phyloP scores from a whole-genome alignment of 2,888 invertebrate species.

The Drosophila subsilvestris region DNA sequence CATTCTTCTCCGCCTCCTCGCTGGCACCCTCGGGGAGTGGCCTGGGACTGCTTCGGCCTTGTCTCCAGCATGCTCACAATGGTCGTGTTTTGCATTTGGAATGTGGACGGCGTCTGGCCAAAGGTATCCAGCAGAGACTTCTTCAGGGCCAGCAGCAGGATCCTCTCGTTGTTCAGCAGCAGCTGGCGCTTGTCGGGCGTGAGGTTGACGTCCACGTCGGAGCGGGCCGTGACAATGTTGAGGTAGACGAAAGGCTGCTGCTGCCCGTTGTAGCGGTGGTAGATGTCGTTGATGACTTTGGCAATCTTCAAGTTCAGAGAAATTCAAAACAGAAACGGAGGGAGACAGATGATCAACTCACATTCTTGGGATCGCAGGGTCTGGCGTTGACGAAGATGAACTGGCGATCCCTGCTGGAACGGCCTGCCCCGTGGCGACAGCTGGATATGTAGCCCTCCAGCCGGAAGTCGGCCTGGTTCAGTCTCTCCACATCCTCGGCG shows the following conservation, averaged over 20 bases:
- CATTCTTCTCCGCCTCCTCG: neutral
- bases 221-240: constrained; percentile 89
- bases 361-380: constrained; percentile 95
- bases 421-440: constrained; percentile 95
- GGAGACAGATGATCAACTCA: constrained; percentile 32
- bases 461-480: constrained; percentile 86
- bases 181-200: constrained; percentile 98
- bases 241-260: constrained; percentile 97
- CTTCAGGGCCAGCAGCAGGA: constrained; percentile 91
- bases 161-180: constrained; percentile 93
- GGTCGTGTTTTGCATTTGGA: constrained; percentile 86
- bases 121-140: constrained; percentile 87
- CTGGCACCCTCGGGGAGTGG: neutral
- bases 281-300: constrained; percentile 95
- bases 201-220: constrained; percentile 95
- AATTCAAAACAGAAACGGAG: neutral
- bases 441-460: constrained; percentile 94
- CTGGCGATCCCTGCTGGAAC: constrained; percentile 95
- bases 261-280: constrained; percentile 93
- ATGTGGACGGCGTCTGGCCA: constrained; percentile 88
- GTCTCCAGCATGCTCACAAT: constrained; percentile 85
- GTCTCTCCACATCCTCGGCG: constrained; percentile 76
- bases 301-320: constrained; percentile 84
- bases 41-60: too few relatives aligned
- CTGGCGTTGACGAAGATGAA: constrained; percentile 96